Conservation (phyloP, 2,888 invertebrate genomes). For the Drosophila tanythrix region DNA sequence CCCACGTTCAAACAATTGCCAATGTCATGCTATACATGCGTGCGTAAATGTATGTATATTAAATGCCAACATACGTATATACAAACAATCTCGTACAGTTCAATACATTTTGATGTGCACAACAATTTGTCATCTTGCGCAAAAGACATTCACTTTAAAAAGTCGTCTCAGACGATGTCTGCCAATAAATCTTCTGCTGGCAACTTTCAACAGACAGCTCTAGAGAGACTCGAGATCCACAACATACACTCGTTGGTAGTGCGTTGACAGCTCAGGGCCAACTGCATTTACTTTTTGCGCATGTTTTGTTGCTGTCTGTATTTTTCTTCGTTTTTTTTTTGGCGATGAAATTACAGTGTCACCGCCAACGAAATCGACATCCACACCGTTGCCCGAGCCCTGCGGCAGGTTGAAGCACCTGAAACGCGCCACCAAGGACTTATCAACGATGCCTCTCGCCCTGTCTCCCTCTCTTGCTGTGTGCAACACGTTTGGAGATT, state of each 20-base stretch:
- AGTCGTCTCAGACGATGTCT: slow-evolving; percentile 61
- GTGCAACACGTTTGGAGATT: slow-evolving; percentile 11
- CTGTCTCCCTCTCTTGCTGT: not conserved
- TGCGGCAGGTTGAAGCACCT: slow-evolving; percentile 71
- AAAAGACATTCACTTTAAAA: slow-evolving; percentile 77
- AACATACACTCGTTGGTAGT: slow-evolving; percentile 22
- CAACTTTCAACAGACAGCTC: slow-evolving; percentile 64
- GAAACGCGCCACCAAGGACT: slow-evolving; percentile 72
- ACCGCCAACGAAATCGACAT: slow-evolving; percentile 44
- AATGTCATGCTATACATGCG: slow-evolving; percentile 23
- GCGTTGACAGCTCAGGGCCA: slow-evolving; percentile 77
- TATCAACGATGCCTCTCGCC: slow-evolving; percentile 29
- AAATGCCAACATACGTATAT: not conserved
- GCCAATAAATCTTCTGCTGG: slow-evolving; percentile 71
- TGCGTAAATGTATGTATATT: not conserved
- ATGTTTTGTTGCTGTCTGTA: slow-evolving; percentile 10
- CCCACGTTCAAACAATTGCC: slow-evolving; percentile 16
- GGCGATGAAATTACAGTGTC: slow-evolving; percentile 74
- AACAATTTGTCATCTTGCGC: slow-evolving; percentile 69
- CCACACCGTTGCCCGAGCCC: slow-evolving; percentile 36
- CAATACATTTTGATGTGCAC: slow-evolving; percentile 29
- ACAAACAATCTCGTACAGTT: not conserved
- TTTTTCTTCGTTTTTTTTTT: slow-evolving; percentile 37
- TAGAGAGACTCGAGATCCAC: slow-evolving; percentile 45
- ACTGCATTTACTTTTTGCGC: slow-evolving; percentile 74